Base-by-base conservation (phyloP, 2,113 vertebrate genomes). In the Actenoides hombroni region DNA sequence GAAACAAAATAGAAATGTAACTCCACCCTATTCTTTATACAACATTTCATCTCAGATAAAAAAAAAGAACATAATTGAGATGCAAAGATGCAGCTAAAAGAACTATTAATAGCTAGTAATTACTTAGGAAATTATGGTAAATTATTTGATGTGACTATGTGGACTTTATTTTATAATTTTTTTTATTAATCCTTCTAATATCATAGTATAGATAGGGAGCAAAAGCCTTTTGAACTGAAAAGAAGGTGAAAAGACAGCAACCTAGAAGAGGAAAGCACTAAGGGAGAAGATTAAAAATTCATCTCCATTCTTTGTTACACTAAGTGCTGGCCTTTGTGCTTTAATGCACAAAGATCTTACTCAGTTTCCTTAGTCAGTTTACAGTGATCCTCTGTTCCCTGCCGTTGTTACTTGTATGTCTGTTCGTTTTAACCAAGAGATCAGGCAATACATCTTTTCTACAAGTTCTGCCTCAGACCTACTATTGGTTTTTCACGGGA, bases 161-260 rank as follows among this genome's bases (percentile, higher is more conserved):
- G 7, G 20, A 78, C 14, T 95, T 63, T 25, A 68, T 75, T 85
- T 67, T 82, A 59, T 40, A 40, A 40, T 40, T 28, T 61, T 83
- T 88, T 81, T 78, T 11, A 75, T 87, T 84, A 59, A 83, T 25
- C 33, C 69, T 91, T 74, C 59, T 46, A 19, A 71, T 79, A n/a
- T 35, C 49, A 19, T 33, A 44, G 11, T 70, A 25, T 67, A 74
- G 42, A 60, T 51, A 19, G 33, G 16, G 23, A 86, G 65, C 20
- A 67, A 79, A 90, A 92, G 28, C 44, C 71, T 74, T 37, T 42
- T 88, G 59, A 92, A 92, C 90, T 63, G 25, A 68, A 86, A 95
- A 75, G 49, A 60, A 70, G 25, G 33, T 83, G 29, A 83, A 84
- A 80, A 90, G 37, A 90, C 5, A 54, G 19, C 21, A 86, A 63